A percentile compares a stretch with the other conserved stretches of the same genome.
These are phyloP conservation scores for Halcyon senegalensis DNA, from an alignment of 2,113 vertebrate genomes.

Conservation along the genomic window DNA sequence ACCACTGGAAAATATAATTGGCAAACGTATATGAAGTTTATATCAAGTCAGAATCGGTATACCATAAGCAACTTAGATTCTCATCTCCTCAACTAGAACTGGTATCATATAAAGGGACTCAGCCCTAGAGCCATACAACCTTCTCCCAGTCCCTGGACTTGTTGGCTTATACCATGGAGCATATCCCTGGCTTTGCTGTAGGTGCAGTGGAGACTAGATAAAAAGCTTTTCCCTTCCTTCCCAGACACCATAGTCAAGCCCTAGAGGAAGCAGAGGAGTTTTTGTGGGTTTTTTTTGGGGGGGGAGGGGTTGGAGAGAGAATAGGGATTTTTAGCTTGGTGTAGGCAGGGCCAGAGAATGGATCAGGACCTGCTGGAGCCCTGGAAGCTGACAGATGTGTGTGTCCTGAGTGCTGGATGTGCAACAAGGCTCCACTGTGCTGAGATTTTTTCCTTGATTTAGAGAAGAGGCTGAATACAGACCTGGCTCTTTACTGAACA, in stretches of 20 bases:
- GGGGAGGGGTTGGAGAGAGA: background rate
- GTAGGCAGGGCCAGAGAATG: background rate
- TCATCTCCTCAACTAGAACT: background rate
- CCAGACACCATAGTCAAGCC: background rate
- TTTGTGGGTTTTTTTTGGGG: background rate
- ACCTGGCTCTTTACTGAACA: background rate
- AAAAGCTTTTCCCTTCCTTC: background rate
- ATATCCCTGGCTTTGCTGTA: background rate
- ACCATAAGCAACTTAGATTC: background rate
- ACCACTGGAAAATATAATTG: rapidly evolving
- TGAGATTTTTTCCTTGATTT: background rate
- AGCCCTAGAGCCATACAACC: background rate
- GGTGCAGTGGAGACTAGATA: background rate
- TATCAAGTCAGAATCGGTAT: background rate
- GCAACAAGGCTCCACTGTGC: background rate
- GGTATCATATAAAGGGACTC: background rate
- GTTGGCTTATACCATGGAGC: background rate
- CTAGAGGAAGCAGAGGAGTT: background rate
- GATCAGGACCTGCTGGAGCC: background rate
- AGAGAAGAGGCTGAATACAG: background rate
- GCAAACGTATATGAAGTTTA: background rate
- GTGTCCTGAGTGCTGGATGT: background rate
- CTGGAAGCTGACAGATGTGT: background rate
- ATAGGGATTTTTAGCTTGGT: background rate
- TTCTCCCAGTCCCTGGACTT: rapidly evolving